A percentile compares a stretch with the other conserved stretches of the same genome.
These are phyloP conservation scores for Polydrusus tereticollis DNA, from an alignment of 2,888 invertebrate species.

Conservation along the genomic window DNA sequence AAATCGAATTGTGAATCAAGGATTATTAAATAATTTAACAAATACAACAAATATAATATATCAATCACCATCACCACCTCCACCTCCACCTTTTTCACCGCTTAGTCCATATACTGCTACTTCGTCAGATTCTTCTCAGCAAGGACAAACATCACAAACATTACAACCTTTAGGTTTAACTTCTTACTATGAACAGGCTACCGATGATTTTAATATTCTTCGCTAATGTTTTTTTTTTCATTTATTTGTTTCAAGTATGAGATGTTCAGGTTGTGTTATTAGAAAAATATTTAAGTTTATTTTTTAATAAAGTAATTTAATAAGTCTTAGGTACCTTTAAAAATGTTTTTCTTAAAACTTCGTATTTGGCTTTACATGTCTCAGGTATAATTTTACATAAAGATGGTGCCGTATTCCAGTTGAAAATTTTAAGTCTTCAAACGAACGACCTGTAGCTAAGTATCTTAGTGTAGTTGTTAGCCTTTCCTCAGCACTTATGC, in stretches of 20 bases:
- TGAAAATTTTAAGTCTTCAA: not conserved
- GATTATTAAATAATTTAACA: no score
- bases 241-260: not conserved
- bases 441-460: not conserved
- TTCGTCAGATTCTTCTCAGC: not conserved
- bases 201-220: not conserved
- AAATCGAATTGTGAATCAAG: no score
- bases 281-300: no score
- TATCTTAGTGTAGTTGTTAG: no score
- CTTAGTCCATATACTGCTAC: no score
- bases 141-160: not conserved
- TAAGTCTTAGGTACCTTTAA: not conserved
- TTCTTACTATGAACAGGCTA: not conserved
- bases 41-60: no score
- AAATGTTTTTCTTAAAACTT: no score
- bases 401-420: not conserved
- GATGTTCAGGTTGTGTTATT: not conserved
- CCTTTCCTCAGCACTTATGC: not conserved
- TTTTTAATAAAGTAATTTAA: not conserved
- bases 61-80: no score
- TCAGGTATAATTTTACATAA: not conserved
- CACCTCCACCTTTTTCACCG: no score
- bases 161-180: not conserved
- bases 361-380: no score
- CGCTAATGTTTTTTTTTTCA: no score